Evolutionary conservation across 2,888 invertebrate genomes (phyloP).

Genomic region (Lasioglossum marginatum): DNA sequence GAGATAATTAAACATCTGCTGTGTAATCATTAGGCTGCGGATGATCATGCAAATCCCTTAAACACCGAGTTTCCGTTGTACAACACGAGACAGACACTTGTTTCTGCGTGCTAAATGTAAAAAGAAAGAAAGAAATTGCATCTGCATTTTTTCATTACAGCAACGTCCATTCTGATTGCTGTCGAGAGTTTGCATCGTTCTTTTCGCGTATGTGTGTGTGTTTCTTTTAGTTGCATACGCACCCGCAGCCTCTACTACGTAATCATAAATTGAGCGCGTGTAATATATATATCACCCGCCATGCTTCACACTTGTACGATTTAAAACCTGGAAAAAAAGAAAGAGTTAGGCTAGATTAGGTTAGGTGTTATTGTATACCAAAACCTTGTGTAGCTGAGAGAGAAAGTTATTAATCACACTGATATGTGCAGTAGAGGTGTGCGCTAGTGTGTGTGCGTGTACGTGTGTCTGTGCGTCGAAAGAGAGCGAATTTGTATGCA

Average conservation of each 20-base stretch:
- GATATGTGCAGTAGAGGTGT: constrained; percentile 56
- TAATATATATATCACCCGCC: constrained; percentile 81
- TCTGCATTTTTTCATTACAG: not conserved
- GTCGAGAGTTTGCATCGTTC: not conserved
- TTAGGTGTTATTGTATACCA: constrained; percentile 75
- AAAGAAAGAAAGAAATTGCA: not conserved
- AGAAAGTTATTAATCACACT: constrained; percentile 44
- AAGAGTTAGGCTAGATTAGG: constrained; percentile 76
- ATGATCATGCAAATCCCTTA: not conserved
- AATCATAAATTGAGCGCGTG: constrained; percentile 74
- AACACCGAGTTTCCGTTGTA: not conserved
- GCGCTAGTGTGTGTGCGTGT: constrained; percentile 36
- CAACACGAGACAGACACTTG: not conserved
- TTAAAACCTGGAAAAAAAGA: constrained; percentile 54
- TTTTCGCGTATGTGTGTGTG: not conserved
- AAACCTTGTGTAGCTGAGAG: constrained; percentile 74
- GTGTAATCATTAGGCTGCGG: constrained; percentile 54
- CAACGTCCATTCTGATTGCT: not conserved
- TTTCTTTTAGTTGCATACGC: not conserved
- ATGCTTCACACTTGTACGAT: constrained; percentile 78
- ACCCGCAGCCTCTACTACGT: constrained; percentile 51
- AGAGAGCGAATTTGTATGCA: constrained; percentile 42
- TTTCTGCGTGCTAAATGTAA: not conserved
- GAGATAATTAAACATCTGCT: constrained; percentile 61
- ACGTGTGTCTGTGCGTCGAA: constrained; percentile 27